Conservation (phyloP, 2,888 invertebrate genomes). For the Archips crataeganus region DNA sequence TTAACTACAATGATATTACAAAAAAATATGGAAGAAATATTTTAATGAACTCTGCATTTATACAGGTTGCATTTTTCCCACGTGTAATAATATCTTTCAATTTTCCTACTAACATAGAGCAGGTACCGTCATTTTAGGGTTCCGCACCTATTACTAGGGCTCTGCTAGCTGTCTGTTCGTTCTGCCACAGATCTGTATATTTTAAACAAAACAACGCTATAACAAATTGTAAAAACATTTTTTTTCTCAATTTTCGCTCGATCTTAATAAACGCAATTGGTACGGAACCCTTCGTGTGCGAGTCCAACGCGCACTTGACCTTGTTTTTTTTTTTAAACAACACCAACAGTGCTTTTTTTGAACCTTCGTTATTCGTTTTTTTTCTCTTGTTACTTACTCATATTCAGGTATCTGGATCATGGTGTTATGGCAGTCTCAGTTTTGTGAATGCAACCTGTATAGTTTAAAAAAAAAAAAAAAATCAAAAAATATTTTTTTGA, state of each 20-base stretch:
- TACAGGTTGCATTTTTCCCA: constrained; percentile 36
- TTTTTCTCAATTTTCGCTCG: too few species aligned
- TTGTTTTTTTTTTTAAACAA: constrained; percentile 1
- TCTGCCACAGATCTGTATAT: too few species aligned
- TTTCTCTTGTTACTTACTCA: constrained; percentile 13
- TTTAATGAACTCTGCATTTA: constrained; percentile 20
- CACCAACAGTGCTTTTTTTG: background rate
- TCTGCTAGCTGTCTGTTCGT: too few species aligned
- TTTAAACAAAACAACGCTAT: too few species aligned
- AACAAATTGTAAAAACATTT: too few species aligned
- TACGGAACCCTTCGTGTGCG: too few species aligned
- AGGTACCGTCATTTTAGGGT: constrained; percentile 13
- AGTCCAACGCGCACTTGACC: too few species aligned
- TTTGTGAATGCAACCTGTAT: constrained; percentile 30
- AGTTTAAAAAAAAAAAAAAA: background rate
- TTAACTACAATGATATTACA: constrained; percentile 17
- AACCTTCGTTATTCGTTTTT: constrained; percentile 15
- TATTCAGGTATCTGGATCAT: constrained; percentile 11
- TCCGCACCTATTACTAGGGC: too few species aligned
- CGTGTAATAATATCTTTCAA: background rate
- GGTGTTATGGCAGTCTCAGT: constrained; percentile 17
- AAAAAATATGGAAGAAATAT: constrained; percentile 3
- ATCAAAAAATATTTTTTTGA: too few species aligned
- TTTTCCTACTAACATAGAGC: constrained; percentile 9
- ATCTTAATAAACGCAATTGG: too few species aligned